These are phyloP conservation scores for Pseudomyrmex flavicornis DNA, from an alignment of 1,140 invertebrate species.

Conservation along the genomic window DNA sequence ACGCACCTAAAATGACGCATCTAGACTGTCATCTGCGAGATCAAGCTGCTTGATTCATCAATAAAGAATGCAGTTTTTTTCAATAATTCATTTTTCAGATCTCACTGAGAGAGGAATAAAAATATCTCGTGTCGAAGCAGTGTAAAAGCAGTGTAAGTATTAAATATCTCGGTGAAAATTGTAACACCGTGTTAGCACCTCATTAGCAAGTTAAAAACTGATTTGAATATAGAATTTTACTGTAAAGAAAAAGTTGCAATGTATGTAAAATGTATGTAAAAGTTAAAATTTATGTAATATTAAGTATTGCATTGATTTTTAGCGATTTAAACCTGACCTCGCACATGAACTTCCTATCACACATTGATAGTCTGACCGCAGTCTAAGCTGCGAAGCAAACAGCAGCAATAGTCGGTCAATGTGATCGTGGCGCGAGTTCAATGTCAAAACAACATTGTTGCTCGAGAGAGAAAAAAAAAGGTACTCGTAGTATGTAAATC, in stretches of 20 bases:
- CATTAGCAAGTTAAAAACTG: too few species aligned
- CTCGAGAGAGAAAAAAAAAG: slow-evolving; percentile 8
- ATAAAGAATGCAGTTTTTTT: too few species aligned
- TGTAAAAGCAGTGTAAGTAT: too few species aligned
- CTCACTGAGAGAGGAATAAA: too few species aligned
- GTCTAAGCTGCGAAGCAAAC: not conserved
- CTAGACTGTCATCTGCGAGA: slow-evolving; percentile 4
- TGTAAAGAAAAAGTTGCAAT: too few species aligned
- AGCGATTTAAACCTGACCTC: not conserved
- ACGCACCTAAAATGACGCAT: not conserved
- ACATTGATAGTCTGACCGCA: slow-evolving; percentile 4
- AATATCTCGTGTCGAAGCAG: too few species aligned
- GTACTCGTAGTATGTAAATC: slow-evolving; percentile 37
- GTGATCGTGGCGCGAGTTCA: not conserved
- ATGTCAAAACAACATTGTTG: not conserved
- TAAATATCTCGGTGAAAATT: too few species aligned
- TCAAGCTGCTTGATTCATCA: not conserved
- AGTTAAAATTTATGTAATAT: not conserved
- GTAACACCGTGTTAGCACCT: too few species aligned
- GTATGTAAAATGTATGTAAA: too few species aligned
- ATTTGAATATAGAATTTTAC: too few species aligned
- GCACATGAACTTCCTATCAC: not conserved
- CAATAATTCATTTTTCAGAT: too few species aligned
- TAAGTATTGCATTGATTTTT: not conserved
- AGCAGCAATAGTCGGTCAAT: slow-evolving; percentile 23